These are phyloP conservation scores for Taphrorychus bicolor DNA, from an alignment of 2,888 invertebrate genomes.

Conservation along the genomic window DNA sequence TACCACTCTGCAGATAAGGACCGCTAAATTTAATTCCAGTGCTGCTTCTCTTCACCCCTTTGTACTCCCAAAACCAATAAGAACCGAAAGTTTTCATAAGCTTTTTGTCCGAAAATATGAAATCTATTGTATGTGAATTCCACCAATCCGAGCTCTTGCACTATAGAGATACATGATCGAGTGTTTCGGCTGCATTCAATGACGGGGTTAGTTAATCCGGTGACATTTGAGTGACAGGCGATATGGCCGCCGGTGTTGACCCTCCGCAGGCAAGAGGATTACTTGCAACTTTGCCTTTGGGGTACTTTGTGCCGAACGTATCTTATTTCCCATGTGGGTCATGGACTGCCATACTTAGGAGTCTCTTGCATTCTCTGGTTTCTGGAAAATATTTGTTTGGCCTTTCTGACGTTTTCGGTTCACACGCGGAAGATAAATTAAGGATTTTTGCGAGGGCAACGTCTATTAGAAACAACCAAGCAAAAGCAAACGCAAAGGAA, in stretches of 20 bases:
- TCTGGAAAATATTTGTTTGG: too few species aligned
- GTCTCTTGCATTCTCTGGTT: too few species aligned
- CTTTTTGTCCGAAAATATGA: background rate
- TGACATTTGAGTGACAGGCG: slow-evolving; percentile 58
- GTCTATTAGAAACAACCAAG: too few species aligned
- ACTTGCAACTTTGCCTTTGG: slow-evolving; percentile 50
- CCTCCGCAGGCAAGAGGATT: slow-evolving; percentile 45
- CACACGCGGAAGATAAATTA: slow-evolving; percentile 19
- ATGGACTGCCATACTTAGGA: background rate
- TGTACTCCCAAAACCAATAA: background rate
- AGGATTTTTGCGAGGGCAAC: slow-evolving; percentile 19
- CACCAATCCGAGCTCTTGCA: slow-evolving; percentile 21
- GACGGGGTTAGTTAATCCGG: slow-evolving; percentile 55
- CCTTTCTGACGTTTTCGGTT: slow-evolving; percentile 6
- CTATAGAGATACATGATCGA: slow-evolving; percentile 41
- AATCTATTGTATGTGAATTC: background rate
- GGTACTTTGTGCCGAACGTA: too few species aligned
- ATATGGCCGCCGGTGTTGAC: slow-evolving; percentile 58
- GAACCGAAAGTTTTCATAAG: background rate
- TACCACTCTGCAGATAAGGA: slow-evolving; percentile 9
- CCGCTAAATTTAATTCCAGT: slow-evolving; percentile 8
- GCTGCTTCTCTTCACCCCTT: too few species aligned
- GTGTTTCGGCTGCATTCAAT: slow-evolving; percentile 47
- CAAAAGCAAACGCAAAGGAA: slow-evolving; percentile 31
- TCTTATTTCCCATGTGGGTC: background rate